Conservation (phyloP, 2,797 vertebrate species). For the Steatocranus sp. region DNA sequence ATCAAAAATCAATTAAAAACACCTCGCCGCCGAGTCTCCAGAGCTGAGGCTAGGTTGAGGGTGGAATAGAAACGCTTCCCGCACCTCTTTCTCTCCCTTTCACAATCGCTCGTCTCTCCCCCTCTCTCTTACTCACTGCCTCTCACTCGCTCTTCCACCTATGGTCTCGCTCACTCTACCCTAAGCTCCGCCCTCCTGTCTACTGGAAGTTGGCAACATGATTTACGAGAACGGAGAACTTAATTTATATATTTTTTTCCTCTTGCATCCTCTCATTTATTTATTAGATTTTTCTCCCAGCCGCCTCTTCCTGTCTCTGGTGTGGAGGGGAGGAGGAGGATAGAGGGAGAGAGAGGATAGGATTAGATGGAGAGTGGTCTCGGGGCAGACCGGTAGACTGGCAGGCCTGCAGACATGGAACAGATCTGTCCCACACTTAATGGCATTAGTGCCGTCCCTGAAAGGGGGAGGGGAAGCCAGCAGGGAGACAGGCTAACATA, state of each 20-base stretch:
- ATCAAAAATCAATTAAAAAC: conserved; percentile 90
- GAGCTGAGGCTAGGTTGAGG: conserved; percentile 72
- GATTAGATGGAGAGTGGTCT: conserved; percentile 82
- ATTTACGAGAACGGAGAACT: conserved; percentile 87
- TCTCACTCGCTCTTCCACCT: conserved; percentile 41
- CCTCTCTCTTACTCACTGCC: conserved; percentile 10
- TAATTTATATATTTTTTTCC: conserved; percentile 86
- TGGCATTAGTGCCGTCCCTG: conserved; percentile 83
- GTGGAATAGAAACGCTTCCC: conserved; percentile 79
- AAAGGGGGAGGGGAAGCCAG: conserved; percentile 72
- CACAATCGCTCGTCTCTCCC: conserved; percentile 11
- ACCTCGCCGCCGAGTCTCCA: conserved; percentile 81
- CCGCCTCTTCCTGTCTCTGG: conserved; percentile 84
- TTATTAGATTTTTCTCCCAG: conserved; percentile 83
- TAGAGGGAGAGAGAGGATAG: conserved; percentile 74
- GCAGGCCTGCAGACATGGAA: conserved; percentile 81
- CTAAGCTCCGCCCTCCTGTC: conserved; percentile 81
- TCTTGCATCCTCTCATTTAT: conserved; percentile 86
- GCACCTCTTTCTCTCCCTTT: conserved; percentile 58
- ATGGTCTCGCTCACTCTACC: conserved; percentile 39
- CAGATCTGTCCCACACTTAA: conserved; percentile 84
- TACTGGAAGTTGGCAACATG: conserved; percentile 87
- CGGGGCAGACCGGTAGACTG: conserved; percentile 79
- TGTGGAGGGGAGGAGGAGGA: conserved; percentile 67
- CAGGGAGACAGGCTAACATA: conserved; percentile 75